These are phyloP conservation scores for Bubo bubo DNA, from an alignment of 2,113 vertebrate species.

Conservation along the genomic window DNA sequence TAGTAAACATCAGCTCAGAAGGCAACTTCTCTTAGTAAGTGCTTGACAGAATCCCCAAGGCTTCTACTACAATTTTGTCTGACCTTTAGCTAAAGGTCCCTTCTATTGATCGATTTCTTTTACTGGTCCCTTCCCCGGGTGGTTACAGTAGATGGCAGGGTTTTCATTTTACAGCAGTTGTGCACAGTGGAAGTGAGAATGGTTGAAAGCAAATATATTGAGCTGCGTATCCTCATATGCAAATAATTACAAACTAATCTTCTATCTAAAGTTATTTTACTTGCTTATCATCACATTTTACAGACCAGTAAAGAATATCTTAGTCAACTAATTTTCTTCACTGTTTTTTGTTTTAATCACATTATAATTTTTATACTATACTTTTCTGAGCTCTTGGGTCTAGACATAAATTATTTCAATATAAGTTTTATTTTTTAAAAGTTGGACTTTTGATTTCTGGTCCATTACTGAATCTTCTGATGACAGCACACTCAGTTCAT, in stretches of 20 bases:
- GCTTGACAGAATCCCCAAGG: not conserved
- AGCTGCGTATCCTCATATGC: not conserved
- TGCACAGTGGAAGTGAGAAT: not conserved
- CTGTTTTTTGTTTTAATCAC: not conserved
- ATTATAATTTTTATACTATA: not conserved
- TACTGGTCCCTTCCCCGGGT: not conserved
- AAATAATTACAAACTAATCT: not conserved
- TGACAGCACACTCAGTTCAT: not conserved
- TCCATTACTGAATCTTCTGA: not conserved
- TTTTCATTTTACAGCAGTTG: not conserved
- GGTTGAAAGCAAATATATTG: not conserved
- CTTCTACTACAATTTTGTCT: not conserved
- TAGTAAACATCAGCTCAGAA: not conserved
- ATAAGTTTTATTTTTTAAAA: not conserved
- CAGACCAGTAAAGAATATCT: not conserved
- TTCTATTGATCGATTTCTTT: not conserved
- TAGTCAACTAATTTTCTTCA: not conserved
- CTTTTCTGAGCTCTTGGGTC: not conserved
- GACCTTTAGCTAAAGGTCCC: slow-evolving; percentile 33
- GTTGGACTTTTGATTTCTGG: not conserved
- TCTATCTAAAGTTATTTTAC: not conserved
- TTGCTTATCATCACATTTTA: not conserved
- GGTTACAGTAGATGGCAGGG: not conserved
- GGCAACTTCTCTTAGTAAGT: not conserved
- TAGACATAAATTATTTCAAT: not conserved